phyloP scores from a whole-genome alignment of 2,797 vertebrate genomes.

The Pipistrellus pygmaeus region DNA sequence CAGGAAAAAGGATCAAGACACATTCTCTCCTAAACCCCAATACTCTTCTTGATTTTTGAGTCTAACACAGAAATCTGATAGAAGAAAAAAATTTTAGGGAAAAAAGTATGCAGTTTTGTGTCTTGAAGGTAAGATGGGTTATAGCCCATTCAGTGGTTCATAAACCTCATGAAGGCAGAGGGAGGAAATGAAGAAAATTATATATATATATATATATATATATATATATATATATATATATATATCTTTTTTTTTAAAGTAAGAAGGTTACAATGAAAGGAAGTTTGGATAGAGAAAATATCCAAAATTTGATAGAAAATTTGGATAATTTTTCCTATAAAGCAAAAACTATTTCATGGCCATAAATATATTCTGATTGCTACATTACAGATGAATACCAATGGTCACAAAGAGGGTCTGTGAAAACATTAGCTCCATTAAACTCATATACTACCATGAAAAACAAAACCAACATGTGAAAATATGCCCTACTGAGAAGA shows the following conservation, averaged over 20 bases:
- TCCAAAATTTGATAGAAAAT: background rate
- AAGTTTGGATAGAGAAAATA: background rate
- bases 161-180: slow-evolving; percentile 1
- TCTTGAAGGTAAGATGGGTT: background rate
- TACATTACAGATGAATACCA: slow-evolving; percentile 39
- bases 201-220: too few relatives aligned
- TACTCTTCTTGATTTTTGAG: slow-evolving; percentile 31
- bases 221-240: too few relatives aligned
- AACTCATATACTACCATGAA: slow-evolving; percentile 4
- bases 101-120: slow-evolving; percentile 28
- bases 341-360: slow-evolving; percentile 29
- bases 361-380: slow-evolving; percentile 51
- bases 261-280: slow-evolving; percentile 24
- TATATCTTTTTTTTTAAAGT: background rate
- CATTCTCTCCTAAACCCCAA: background rate
- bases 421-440: background rate
- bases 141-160: background rate
- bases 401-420: slow-evolving; percentile 27
- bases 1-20: slow-evolving; percentile 26
- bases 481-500: background rate
- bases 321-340: background rate
- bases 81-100: background rate
- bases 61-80: background rate
- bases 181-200: slow-evolving; percentile 35
- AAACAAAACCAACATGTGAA: slow-evolving; percentile 42